Percentiles rank a stretch among this genome's conserved stretches.
phyloP scores from a whole-genome alignment of 2,888 invertebrate genomes.

The Macrosiphum euphorbiae region DNA sequence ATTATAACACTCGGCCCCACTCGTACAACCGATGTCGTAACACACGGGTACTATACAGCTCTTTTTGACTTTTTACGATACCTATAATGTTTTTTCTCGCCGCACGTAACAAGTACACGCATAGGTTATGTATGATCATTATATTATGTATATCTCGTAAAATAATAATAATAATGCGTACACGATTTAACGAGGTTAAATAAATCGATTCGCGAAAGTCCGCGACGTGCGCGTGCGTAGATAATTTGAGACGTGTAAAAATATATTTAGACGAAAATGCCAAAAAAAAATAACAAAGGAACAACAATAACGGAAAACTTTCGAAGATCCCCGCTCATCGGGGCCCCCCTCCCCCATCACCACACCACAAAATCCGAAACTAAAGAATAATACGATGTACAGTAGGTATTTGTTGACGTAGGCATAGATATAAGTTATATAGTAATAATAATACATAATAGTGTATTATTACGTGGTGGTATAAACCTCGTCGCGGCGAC shows the following conservation, averaged over 20 bases:
- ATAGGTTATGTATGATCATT: neutral
- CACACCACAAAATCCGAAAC: neutral
- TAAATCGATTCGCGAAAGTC: neutral
- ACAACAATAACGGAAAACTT: neutral
- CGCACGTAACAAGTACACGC: constrained; percentile 2
- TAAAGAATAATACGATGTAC: neutral
- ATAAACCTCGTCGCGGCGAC: neutral
- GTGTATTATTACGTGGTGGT: neutral
- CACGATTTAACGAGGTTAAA: neutral
- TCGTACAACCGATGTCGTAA: neutral
- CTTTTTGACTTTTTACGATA: neutral
- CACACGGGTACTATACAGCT: neutral
- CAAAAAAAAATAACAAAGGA: neutral
- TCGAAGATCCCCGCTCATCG: neutral
- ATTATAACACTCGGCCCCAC: neutral
- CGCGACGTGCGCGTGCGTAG: neutral
- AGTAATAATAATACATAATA: neutral
- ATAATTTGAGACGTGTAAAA: neutral
- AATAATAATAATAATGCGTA: neutral
- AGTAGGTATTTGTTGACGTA: neutral
- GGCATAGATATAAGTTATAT: neutral
- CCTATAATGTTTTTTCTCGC: neutral
- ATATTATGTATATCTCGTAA: neutral
- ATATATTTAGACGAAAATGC: neutral
- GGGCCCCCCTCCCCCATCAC: neutral